phyloP scores from a whole-genome alignment of 2,888 invertebrate species.

The Dusona sp. region DNA sequence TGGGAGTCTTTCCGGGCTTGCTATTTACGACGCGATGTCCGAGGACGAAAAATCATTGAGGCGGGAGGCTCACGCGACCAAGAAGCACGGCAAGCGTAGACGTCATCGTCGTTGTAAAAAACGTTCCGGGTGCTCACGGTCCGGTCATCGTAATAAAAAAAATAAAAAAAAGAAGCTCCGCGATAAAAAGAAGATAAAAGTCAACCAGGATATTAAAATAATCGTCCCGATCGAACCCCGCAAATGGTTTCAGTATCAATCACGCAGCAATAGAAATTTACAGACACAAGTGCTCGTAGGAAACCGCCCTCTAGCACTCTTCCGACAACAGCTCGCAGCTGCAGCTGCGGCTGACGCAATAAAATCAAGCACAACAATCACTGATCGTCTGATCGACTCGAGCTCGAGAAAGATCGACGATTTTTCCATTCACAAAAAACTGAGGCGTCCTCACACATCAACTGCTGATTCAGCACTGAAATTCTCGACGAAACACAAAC shows the following conservation, averaged over 20 bases:
- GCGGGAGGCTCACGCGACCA: constrained; percentile 30
- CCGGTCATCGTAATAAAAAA: constrained; percentile 13
- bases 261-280: constrained; percentile 49
- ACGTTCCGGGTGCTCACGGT: constrained; percentile 64
- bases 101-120: constrained; percentile 72
- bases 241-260: constrained; percentile 38
- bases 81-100: constrained; percentile 70
- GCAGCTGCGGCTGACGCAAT: constrained; percentile 3
- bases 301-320: constrained; percentile 62
- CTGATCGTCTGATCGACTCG: background rate
- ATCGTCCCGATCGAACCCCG: background rate
- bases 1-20: background rate
- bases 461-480: background rate
- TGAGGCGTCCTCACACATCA: background rate
- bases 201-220: background rate
- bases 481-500: constrained; percentile 10
- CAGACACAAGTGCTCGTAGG: constrained; percentile 59
- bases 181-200: constrained; percentile 20
- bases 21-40: background rate
- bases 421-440: constrained; percentile 30
- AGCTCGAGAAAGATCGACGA: constrained; percentile 34
- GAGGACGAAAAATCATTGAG: constrained; percentile 27
- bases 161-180: background rate
- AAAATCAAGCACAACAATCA: background rate
- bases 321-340: constrained; percentile 42